Base-by-base conservation (phyloP, 2,888 invertebrate species). In the Acanthacorydalis orientalis region DNA sequence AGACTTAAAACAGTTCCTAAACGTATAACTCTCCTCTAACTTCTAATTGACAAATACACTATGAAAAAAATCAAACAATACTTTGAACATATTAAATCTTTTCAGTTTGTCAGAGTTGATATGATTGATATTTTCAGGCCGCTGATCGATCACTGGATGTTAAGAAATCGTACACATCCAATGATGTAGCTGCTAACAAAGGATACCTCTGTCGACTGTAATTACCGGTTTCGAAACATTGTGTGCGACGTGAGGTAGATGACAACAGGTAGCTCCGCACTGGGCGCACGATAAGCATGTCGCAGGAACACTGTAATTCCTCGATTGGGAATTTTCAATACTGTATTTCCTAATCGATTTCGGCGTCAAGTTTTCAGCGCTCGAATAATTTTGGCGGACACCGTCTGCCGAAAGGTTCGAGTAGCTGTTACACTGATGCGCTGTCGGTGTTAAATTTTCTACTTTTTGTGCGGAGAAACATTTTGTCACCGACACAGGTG, bases 131-230 rank as follows among this genome's bases (percentile, higher is more conserved):
- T 23, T 23, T 23, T 23, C 23, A 23, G 23, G 23, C 23, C 23
- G 6, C 6, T 23, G 23, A 23, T 4, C 6, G 23, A 23, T 23
- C 23, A 37, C 14, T 15, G 15, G 9, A 35, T 35, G 16, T 41
- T 41, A 46, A 14, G 46, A 46, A 32, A 46, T 40, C n/a, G 39
- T 16, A 46, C 41, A 46, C 48, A 49, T 37, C 47, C 48, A 32
- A 42, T 47, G 47, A 47, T 51, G 44, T 39, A 50, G 42, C 46
- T 51, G 64, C 65, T 68, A 70, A 62, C 69, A 70, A 51, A 69
- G 59, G 53, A 70, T 69, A 50, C 68, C 69, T 52, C 70, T 61
- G 56, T 69, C 69, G 48, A 68, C 60, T 40, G 64, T 60, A 51
- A 68, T 67, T 46, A 68, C 62, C 48, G 64, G 60, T 50, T 61